Evolutionary conservation across 2,888 invertebrate genomes (phyloP).

Genomic region (Aethes cnicana): DNA sequence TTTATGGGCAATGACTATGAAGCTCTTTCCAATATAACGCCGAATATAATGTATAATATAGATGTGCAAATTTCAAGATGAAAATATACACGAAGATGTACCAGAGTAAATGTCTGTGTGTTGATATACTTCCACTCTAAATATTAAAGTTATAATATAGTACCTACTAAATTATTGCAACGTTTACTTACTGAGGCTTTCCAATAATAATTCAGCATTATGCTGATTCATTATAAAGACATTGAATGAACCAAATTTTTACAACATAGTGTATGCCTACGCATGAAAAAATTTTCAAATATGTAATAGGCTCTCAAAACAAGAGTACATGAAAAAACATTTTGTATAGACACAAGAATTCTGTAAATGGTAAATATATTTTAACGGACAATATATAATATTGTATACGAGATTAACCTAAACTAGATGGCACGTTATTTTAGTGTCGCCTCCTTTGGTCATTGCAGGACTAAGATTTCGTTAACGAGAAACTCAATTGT

Average conservation of each 20-base stretch:
- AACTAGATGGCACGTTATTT: constrained; percentile 83
- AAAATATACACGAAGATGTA: constrained; percentile 68
- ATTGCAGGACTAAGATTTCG: constrained; percentile 59
- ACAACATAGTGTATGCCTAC: constrained; percentile 50
- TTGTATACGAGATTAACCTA: constrained; percentile 83
- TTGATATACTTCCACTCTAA: constrained; percentile 47
- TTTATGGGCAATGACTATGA: constrained; percentile 26
- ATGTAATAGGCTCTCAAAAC: constrained; percentile 82
- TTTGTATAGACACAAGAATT: constrained; percentile 83
- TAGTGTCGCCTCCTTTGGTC: constrained; percentile 81
- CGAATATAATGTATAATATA: constrained; percentile 28
- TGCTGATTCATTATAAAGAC: constrained; percentile 31
- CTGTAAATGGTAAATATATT: constrained; percentile 83
- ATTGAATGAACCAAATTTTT: constrained; percentile 48
- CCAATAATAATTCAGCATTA: constrained; percentile 45
- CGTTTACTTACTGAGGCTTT: constrained; percentile 56
- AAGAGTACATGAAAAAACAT: constrained; percentile 82
- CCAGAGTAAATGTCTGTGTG: constrained; percentile 59
- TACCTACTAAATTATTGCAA: constrained; percentile 67
- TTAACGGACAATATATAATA: constrained; percentile 83
- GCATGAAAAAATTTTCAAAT: constrained; percentile 69
- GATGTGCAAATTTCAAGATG: constrained; percentile 27
- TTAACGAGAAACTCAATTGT: constrained; percentile 74
- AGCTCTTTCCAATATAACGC: constrained; percentile 30
- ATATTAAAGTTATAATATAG: constrained; percentile 61